phyloP scores from a whole-genome alignment of 2,888 invertebrate genomes.

The Lacanobia wlatinum region DNA sequence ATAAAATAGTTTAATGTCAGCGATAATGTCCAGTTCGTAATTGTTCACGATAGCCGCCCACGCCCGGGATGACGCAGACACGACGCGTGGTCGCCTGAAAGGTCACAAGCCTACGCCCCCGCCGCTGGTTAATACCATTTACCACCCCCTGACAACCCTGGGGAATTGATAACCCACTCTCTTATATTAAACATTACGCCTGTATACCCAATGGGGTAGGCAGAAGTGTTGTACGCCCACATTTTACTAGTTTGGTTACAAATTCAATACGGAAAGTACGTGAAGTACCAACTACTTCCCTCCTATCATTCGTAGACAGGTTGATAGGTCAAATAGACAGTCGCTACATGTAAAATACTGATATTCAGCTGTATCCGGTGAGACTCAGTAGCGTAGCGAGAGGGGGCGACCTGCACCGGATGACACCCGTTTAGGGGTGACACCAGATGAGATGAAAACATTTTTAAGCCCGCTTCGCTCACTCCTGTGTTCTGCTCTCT shows the following conservation, averaged over 20 bases:
- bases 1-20: slow-evolving; percentile 16
- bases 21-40: background rate
- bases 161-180: slow-evolving; percentile 12
- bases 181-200: background rate
- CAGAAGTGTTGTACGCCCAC: background rate
- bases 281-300: background rate
- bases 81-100: slow-evolving; percentile 14
- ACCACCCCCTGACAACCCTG: slow-evolving; percentile 18
- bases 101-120: slow-evolving; percentile 44
- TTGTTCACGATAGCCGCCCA: slow-evolving; percentile 24
- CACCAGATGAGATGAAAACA: too few relatives aligned
- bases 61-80: slow-evolving; percentile 30
- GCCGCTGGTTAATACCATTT: background rate
- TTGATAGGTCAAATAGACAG: too few relatives aligned
- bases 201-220: background rate
- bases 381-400: too few relatives aligned
- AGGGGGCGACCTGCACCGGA: too few relatives aligned
- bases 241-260: background rate
- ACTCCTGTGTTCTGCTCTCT: too few relatives aligned
- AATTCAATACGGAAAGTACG: too few relatives aligned
- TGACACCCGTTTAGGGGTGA: too few relatives aligned
- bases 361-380: too few relatives aligned
- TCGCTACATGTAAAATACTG: too few relatives aligned
- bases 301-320: too few relatives aligned
- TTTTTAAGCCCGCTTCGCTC: too few relatives aligned